A percentile compares a stretch with the other conserved stretches of the same genome.
Evolutionary conservation across 2,113 vertebrate species (phyloP).

Genomic region (Malurus cyaneus): DNA sequence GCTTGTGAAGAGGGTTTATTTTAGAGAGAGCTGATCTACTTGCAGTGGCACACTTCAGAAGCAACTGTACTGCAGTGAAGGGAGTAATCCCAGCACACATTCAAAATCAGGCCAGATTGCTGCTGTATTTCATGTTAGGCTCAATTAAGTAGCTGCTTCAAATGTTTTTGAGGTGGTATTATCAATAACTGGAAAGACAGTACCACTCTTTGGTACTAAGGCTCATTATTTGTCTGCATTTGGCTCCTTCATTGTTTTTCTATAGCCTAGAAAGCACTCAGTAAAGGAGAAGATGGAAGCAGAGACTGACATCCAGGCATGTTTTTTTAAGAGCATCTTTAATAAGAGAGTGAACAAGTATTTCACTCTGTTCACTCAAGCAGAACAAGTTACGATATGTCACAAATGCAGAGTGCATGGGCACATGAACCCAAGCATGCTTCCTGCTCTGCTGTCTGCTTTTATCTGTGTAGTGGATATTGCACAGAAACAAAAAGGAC

Average conservation of each 20-base stretch:
- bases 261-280: background rate
- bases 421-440: background rate
- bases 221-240: background rate
- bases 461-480: background rate
- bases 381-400: background rate
- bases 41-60: background rate
- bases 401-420: background rate
- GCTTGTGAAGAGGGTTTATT: background rate
- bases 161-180: background rate
- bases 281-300: background rate
- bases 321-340: background rate
- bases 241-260: background rate
- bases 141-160: background rate
- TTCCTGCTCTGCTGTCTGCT: background rate
- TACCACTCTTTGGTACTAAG: background rate
- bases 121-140: background rate
- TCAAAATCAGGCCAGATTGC: constrained; percentile 1
- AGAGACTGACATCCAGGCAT: background rate
- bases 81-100: background rate
- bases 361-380: background rate
- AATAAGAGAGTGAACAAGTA: background rate
- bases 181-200: background rate
- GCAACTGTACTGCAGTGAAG: background rate
- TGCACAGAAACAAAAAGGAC: background rate
- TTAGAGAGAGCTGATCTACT: background rate